A percentile compares a stretch with the other conserved stretches of the same genome.
Conservation (phyloP, 1,140 invertebrate species). For the Drosophila sturtevanti region DNA sequence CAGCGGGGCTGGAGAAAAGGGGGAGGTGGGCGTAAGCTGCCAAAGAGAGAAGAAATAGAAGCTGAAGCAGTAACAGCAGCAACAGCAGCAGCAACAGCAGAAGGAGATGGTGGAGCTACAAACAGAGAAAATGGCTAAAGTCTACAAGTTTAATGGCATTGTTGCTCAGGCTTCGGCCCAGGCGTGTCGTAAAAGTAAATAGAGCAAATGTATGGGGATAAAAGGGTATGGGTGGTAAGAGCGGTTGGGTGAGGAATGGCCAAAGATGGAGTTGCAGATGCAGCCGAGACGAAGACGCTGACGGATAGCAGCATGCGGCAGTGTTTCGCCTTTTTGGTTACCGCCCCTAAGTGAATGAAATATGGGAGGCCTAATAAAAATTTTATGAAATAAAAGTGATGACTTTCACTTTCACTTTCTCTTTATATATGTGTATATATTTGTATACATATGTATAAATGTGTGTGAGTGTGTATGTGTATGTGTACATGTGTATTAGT, state of each 20-base stretch:
- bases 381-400: conserved; percentile 80
- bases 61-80: too few species aligned
- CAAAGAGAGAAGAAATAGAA: too few species aligned
- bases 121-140: conserved; percentile 9
- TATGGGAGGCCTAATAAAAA: conserved; percentile 75
- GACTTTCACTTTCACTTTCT: conserved; percentile 70
- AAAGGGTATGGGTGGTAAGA: background rate
- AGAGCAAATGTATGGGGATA: conserved; percentile 59
- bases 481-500: conserved; percentile 2
- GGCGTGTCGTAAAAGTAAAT: conserved; percentile 75
- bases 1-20: background rate
- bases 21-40: too few species aligned
- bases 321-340: conserved; percentile 15
- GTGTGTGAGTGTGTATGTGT: background rate
- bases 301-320: background rate
- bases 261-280: conserved; percentile 9
- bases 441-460: conserved; percentile 6
- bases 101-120: background rate
- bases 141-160: conserved; percentile 78
- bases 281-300: conserved; percentile 12
- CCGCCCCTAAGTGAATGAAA: conserved; percentile 72
- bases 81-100: too few species aligned
- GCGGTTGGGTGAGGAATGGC: background rate
- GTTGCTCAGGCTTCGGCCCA: conserved; percentile 65
- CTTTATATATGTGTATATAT: too few species aligned